Base-by-base conservation (phyloP, 2,888 invertebrate genomes). In the Pemphredon lugubris region DNA sequence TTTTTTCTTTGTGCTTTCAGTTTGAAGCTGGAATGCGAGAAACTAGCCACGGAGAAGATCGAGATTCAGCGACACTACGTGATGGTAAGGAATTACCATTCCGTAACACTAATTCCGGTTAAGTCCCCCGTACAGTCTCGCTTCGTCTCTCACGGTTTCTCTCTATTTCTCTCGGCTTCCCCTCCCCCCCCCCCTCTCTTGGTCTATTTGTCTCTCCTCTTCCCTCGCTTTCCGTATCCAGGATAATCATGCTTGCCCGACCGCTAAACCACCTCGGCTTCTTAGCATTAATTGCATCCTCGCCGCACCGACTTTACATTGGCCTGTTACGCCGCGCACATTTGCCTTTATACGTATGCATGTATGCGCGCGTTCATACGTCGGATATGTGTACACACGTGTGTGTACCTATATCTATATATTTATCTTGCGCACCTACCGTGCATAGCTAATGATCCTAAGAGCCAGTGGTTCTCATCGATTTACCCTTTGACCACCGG, bases 41-140 rank as follows among this genome's bases (percentile, higher is more conserved):
- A 96, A 91, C 91, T 96, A 90, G 95, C 95, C 87, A 94, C 94
- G 90, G 96, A 96, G 92, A 96, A 96, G 92, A 96, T 96, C 86
- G 96, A 96, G 92, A 95, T 96, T 92, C 96, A 96, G 90, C 93
- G 96, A 91, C 96, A 96, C 92, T 96, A 96, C 91, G 95, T 96
- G 82, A 96, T 96, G 96, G 96, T 96, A 91, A 94, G 95, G 76
- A 77, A 83, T 73, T 61, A 72, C 66, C 64, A 58, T 63, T 75
- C 64, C 55, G 73, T 73, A 73, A 75, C 71, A 68, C 61, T 66
- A 74, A 64, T 71, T 66, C 70, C 72, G 70, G 65, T 72, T 71
- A 73, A 67, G 59, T 47, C 58, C 45, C 16, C 51, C 16, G 13
- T 13, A 21, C 21, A 26, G 14, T 51, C 18, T 32, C 44, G n/a